phyloP scores from a whole-genome alignment of 2,113 vertebrate genomes.

The Garra rufa region DNA sequence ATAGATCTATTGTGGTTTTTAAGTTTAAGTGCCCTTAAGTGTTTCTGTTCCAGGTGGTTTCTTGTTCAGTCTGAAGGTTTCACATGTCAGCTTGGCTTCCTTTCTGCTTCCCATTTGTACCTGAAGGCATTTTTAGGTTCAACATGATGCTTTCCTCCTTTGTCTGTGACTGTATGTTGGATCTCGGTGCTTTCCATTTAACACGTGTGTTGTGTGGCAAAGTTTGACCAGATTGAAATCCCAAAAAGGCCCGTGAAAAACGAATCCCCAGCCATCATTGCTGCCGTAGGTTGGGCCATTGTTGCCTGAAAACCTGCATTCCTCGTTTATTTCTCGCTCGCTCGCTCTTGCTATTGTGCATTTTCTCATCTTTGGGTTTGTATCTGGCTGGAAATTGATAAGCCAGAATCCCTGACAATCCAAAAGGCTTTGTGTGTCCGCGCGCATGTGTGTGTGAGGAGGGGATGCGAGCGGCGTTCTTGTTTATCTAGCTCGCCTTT shows the following conservation, averaged over 20 bases:
- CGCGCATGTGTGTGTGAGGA: conserved; percentile 48
- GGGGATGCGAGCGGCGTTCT: conserved; percentile 65
- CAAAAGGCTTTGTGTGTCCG: conserved; percentile 59
- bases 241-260: conserved; percentile 43
- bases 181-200: conserved; percentile 44
- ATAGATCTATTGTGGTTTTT: not conserved
- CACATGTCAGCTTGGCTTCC: not conserved
- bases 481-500: conserved; percentile 80
- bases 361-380: conserved; percentile 66
- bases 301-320: conserved; percentile 59
- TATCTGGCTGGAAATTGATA: conserved; percentile 80
- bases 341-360: conserved; percentile 64
- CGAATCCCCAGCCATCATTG: conserved; percentile 62
- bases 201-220: conserved; percentile 62
- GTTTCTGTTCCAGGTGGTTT: conserved; percentile 22
- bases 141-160: not conserved
- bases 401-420: conserved; percentile 77
- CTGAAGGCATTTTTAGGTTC: not conserved
- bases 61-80: conserved; percentile 21
- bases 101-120: not conserved
- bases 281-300: conserved; percentile 71
- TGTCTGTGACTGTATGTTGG: not conserved
- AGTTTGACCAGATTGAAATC: conserved; percentile 72
- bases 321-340: conserved; percentile 57
- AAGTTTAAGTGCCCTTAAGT: not conserved